Evolutionary conservation across 2,113 vertebrate genomes (phyloP).

Genomic region (Sinosuthora webbiana): DNA sequence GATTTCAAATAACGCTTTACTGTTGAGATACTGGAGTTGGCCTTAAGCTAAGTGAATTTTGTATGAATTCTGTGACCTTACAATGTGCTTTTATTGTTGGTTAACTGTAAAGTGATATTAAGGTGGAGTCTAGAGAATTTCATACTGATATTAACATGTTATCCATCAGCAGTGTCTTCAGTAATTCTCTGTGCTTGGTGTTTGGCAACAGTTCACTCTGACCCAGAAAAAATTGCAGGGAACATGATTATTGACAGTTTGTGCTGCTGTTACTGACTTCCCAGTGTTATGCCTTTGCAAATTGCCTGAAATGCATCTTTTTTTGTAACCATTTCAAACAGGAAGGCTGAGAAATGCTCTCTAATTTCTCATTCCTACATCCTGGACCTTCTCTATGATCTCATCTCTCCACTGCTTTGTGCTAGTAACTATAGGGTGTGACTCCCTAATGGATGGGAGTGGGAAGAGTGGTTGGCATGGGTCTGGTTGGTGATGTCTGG

Average conservation of each 20-base stretch:
- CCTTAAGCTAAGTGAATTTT: constrained; percentile 26
- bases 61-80: constrained; percentile 7
- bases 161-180: background rate
- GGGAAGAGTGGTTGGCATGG: background rate
- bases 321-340: background rate
- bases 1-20: background rate
- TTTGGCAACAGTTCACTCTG: background rate
- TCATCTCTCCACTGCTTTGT: background rate
- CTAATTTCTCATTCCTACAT: background rate
- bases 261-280: background rate
- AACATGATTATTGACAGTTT: background rate
- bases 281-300: background rate
- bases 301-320: background rate
- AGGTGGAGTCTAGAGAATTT: constrained; percentile 7
- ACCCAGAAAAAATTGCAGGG: background rate
- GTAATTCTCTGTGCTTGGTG: background rate
- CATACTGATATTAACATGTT: background rate
- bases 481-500: background rate
- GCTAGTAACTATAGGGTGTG: background rate
- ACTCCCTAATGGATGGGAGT: background rate
- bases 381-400: fast-evolving
- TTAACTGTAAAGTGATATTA: background rate
- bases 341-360: background rate
- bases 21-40: background rate
- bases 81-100: background rate